phyloP scores from a whole-genome alignment of 2,113 vertebrate genomes.

The Coracopsis vasa region DNA sequence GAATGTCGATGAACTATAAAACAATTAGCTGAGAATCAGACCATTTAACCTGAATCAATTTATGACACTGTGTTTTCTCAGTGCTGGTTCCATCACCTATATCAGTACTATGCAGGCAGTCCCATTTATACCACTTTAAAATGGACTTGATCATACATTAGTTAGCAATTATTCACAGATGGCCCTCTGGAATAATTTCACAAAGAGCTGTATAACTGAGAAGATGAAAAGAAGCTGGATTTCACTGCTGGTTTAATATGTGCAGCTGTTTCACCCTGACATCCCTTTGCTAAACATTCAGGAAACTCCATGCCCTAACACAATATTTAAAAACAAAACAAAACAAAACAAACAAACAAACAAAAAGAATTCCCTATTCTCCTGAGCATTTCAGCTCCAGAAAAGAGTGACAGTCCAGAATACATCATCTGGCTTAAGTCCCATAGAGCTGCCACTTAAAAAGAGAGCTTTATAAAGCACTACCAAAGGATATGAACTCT shows the following conservation, averaged over 20 bases:
- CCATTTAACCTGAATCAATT: conserved; percentile 37
- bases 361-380: background rate
- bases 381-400: background rate
- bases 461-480: background rate
- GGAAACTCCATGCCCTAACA: conserved; percentile 28
- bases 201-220: conserved; percentile 44
- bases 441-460: background rate
- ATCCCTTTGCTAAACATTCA: conserved; percentile 58
- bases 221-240: conserved; percentile 67
- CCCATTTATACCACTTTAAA: conserved; percentile 39
- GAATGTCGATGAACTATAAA: conserved; percentile 66
- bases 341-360: background rate
- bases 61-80: conserved; percentile 17
- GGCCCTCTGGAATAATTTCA: conserved; percentile 44
- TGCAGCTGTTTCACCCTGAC: conserved; percentile 64
- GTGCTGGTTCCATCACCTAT: background rate
- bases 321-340: conserved; percentile 38
- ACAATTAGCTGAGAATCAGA: conserved; percentile 53
- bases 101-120: conserved; percentile 13
- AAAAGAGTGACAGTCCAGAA: background rate
- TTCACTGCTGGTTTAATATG: conserved; percentile 44
- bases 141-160: background rate
- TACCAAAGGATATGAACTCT: background rate
- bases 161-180: conserved; percentile 41
- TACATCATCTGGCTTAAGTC: background rate